Percentiles rank a stretch among this genome's conserved stretches.
These are phyloP conservation scores for Eulacestoma nigropectus DNA, from an alignment of 2,113 vertebrate species.

Conservation along the genomic window DNA sequence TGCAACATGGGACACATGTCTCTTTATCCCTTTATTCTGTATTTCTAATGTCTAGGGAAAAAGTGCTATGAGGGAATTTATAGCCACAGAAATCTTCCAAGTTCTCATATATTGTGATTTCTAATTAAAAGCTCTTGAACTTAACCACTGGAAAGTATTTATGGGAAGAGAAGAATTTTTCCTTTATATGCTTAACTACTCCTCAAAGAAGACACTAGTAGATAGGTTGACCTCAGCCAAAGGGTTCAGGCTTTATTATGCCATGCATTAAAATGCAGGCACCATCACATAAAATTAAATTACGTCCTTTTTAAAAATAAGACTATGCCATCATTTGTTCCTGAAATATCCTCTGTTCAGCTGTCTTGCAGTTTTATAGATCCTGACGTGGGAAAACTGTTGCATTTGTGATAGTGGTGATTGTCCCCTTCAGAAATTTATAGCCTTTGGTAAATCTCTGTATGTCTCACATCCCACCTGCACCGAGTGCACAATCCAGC, in stretches of 20 bases:
- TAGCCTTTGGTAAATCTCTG: not conserved
- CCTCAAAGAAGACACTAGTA: not conserved
- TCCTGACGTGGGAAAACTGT: slow-evolving; percentile 1
- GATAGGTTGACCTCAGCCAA: not conserved
- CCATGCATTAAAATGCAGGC: slow-evolving; percentile 5
- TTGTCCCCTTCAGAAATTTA: not conserved
- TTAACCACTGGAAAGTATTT: not conserved
- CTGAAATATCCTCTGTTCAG: not conserved
- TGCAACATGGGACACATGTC: not conserved
- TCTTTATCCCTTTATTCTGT: not conserved
- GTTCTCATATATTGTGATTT: not conserved
- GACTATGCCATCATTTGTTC: not conserved
- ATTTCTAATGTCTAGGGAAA: not conserved
- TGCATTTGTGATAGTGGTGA: not conserved
- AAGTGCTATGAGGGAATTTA: not conserved
- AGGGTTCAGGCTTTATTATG: not conserved
- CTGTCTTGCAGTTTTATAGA: not conserved
- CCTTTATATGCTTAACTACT: not conserved
- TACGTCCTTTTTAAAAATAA: not conserved
- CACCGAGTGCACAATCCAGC: not conserved
- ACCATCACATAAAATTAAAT: slow-evolving; percentile 12
- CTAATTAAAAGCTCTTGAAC: not conserved
- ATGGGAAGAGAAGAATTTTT: not conserved
- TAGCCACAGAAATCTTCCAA: not conserved
- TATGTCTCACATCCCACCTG: not conserved